These are phyloP conservation scores for Orthonyx spaldingii DNA, from an alignment of 2,113 vertebrate genomes.

Conservation along the genomic window DNA sequence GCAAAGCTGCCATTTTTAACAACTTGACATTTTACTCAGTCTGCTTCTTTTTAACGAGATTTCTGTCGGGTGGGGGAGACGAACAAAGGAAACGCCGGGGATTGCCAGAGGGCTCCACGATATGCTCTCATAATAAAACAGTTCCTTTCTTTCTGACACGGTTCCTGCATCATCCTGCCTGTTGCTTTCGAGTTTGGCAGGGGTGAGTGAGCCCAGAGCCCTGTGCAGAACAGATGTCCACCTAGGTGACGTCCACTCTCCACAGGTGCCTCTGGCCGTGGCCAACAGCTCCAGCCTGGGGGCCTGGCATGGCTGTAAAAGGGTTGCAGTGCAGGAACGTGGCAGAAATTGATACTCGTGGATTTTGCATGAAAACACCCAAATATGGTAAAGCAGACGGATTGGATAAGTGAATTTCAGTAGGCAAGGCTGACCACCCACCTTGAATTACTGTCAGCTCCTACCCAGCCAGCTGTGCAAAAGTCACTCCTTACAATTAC, in stretches of 20 bases:
- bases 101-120: neutral
- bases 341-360: neutral
- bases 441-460: conserved; percentile 6
- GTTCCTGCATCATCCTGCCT: neutral
- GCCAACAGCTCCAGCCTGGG: conserved; percentile 47
- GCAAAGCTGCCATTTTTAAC: conserved; percentile 1
- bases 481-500: neutral
- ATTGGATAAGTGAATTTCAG: neutral
- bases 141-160: conserved; percentile 9
- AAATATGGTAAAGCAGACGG: neutral
- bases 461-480: neutral
- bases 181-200: neutral
- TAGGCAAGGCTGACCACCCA: conserved; percentile 53
- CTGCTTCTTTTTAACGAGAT: neutral
- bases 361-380: neutral
- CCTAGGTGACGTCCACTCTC: neutral
- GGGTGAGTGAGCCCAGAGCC: neutral
- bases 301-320: neutral
- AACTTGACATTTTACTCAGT: conserved; percentile 11
- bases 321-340: neutral
- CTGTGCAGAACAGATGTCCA: conserved; percentile 66
- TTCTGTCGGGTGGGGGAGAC: accelerated
- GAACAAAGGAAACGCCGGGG: neutral
- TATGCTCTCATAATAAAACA: neutral
- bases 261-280: conserved; percentile 69